Conservation (phyloP, 1,140 invertebrate species). For the Conus betulinus region DNA sequence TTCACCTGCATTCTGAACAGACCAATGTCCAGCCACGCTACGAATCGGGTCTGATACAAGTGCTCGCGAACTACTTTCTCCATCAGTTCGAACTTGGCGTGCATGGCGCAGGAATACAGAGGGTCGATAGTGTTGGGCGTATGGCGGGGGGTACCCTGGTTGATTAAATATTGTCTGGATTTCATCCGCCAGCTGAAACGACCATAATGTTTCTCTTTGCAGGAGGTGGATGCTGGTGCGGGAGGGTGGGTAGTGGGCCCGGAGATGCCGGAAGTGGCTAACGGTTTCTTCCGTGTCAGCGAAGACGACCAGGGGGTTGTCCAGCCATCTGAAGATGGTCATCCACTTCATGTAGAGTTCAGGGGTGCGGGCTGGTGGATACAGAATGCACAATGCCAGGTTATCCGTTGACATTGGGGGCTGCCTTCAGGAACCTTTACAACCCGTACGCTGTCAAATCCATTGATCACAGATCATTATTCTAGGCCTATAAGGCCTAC, state of each 20-base stretch:
- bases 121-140: constrained; percentile 59
- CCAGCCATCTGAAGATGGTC: constrained; percentile 40
- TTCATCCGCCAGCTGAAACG: constrained; percentile 54
- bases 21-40: constrained; percentile 65
- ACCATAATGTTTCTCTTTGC: constrained; percentile 55
- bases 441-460: too few species aligned
- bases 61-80: constrained; percentile 47
- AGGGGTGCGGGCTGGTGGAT: too few species aligned
- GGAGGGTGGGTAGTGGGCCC: constrained; percentile 42
- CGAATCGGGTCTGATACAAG: constrained; percentile 50
- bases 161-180: constrained; percentile 57
- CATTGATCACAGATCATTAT: too few species aligned
- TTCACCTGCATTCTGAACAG: constrained; percentile 49
- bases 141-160: constrained; percentile 42
- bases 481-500: too few species aligned
- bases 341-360: constrained; percentile 36
- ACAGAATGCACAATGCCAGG: too few species aligned
- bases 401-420: too few species aligned
- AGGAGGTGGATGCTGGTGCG: constrained; percentile 57
- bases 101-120: constrained; percentile 63
- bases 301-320: constrained; percentile 50
- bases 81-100: constrained; percentile 65
- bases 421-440: too few species aligned
- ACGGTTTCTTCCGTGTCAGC: constrained; percentile 45
- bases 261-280: constrained; percentile 26